Percentiles rank a stretch among this genome's conserved stretches.
These are phyloP conservation scores for Platanista minor DNA, from an alignment of 2,113 vertebrate species.

Conservation along the genomic window DNA sequence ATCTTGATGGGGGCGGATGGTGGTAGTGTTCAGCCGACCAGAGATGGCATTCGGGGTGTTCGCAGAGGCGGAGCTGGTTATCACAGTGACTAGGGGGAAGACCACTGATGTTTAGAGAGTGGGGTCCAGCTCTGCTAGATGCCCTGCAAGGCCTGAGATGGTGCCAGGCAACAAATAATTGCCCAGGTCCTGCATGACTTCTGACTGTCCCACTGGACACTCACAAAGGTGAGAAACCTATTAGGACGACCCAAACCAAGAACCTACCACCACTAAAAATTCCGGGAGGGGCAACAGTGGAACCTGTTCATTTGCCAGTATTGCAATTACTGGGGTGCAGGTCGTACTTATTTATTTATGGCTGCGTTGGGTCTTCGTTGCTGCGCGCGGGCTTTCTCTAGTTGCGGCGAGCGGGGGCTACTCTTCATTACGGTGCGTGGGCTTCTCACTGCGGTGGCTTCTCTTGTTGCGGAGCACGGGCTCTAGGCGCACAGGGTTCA, in stretches of 20 bases:
- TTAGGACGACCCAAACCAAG: neutral
- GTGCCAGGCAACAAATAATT: fast-evolving
- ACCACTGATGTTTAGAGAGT: fast-evolving
- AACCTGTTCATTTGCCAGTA: fast-evolving
- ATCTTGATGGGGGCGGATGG: neutral
- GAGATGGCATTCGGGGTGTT: fast-evolving
- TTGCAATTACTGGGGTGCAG: too few species aligned
- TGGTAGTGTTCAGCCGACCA: fast-evolving
- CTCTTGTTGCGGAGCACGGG: too few species aligned
- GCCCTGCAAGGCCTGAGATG: fast-evolving
- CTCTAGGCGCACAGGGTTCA: too few species aligned
- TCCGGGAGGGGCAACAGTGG: fast-evolving
- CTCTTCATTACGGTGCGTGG: fast-evolving
- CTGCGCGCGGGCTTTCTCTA: too few species aligned
- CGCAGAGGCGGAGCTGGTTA: fast-evolving
- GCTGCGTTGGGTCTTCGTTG: too few species aligned
- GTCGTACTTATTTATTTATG: neutral
- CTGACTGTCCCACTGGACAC: fast-evolving
- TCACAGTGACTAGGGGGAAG: fast-evolving
- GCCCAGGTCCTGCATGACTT: fast-evolving
- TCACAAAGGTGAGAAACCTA: neutral
- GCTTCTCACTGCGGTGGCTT: too few species aligned
- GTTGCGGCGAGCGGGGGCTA: too few species aligned
- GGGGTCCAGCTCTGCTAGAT: neutral
- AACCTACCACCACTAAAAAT: neutral